phyloP scores from a whole-genome alignment of 2,113 vertebrate species.

The Marmota monax region DNA sequence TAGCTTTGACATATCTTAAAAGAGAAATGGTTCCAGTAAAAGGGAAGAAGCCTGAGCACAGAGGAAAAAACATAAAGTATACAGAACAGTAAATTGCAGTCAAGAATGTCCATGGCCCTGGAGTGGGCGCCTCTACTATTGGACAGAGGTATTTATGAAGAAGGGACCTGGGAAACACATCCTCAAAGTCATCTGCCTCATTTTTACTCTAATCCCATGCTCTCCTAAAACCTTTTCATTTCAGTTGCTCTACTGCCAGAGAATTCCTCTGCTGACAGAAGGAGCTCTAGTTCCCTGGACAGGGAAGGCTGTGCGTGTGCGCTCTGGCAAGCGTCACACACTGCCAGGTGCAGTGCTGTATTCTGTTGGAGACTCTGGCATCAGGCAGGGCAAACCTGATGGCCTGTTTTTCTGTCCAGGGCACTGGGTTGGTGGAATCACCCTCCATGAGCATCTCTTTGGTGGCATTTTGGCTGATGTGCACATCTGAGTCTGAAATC shows the following conservation, averaged over 20 bases:
- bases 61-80: not conserved
- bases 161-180: not conserved
- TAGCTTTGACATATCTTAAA: not conserved
- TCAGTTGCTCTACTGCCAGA: not conserved
- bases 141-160: not conserved
- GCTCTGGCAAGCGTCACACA: not conserved
- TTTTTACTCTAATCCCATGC: not conserved
- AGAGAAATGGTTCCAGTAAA: not conserved
- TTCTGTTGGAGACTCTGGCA: not conserved
- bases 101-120: not conserved
- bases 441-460: not conserved
- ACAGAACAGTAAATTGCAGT: not conserved
- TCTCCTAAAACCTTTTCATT: not conserved
- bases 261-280: not conserved
- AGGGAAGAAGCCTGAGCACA: fast-evolving
- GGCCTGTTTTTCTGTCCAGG: not conserved
- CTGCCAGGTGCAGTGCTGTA: not conserved
- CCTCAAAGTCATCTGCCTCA: not conserved
- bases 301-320: fast-evolving
- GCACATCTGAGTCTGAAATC: not conserved
- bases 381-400: not conserved
- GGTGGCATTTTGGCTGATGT: not conserved
- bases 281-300: not conserved
- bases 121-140: not conserved
- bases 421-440: fast-evolving